Percentiles rank a stretch among this genome's conserved stretches.
These are phyloP conservation scores for Carollia perspicillata DNA, from an alignment of 2,113 vertebrate species.

Conservation along the genomic window DNA sequence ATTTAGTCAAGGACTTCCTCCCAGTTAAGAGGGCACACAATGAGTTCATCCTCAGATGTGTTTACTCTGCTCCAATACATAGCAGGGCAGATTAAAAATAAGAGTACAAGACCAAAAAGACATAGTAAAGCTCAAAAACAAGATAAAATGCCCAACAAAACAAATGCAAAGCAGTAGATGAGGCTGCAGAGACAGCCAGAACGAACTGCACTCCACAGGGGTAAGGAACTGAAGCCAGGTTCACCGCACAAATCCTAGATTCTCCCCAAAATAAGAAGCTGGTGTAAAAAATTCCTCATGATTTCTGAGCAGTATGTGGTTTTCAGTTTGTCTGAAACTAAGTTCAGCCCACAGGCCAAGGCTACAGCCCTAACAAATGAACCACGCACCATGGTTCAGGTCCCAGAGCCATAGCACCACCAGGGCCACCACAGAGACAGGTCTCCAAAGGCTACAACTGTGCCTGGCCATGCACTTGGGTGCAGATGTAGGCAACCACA, in stretches of 20 bases:
- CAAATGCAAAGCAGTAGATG: neutral
- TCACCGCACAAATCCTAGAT: neutral
- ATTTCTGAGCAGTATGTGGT: accelerated
- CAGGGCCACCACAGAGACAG: neutral
- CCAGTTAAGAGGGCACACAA: neutral
- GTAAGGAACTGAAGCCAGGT: neutral
- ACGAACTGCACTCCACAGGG: neutral
- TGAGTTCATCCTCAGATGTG: neutral
- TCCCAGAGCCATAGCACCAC: neutral
- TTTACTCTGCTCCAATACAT: neutral
- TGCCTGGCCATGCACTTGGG: neutral
- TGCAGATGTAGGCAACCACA: neutral
- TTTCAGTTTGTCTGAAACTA: neutral
- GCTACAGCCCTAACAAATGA: neutral
- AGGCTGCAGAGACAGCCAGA: neutral
- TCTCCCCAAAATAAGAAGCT: neutral
- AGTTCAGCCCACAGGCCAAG: neutral
- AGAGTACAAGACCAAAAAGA: neutral
- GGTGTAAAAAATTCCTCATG: neutral
- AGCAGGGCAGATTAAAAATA: neutral
- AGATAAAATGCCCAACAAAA: conserved; percentile 7
- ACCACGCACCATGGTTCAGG: neutral
- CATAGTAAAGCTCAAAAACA: neutral
- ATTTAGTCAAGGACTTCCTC: conserved; percentile 18
- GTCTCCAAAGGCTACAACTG: neutral